These are phyloP conservation scores for Stomorhina lunata DNA, from an alignment of 2,888 invertebrate genomes.

Conservation along the genomic window DNA sequence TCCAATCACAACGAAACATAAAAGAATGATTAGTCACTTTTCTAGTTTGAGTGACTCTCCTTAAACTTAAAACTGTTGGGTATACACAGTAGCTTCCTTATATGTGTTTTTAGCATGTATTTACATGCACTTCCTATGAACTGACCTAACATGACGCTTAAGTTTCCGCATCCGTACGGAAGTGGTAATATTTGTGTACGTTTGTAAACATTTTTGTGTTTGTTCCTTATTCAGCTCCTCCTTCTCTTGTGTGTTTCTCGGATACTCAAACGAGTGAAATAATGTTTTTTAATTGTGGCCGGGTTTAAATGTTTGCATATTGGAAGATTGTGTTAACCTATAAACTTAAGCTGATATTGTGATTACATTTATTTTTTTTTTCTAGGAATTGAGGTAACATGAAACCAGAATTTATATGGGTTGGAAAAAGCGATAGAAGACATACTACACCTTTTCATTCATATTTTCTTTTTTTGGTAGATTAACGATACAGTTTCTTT, in stretches of 20 bases:
- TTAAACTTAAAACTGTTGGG: too few species aligned
- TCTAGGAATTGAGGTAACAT: too few species aligned
- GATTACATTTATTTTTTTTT: too few species aligned
- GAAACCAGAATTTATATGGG: too few species aligned
- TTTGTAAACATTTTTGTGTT: background rate
- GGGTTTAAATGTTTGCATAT: background rate
- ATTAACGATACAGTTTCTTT: too few species aligned
- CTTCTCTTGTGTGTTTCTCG: background rate
- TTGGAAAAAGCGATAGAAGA: too few species aligned
- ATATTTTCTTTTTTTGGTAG: too few species aligned
- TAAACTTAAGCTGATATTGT: too few species aligned
- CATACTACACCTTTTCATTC: too few species aligned
- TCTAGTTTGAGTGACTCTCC: too few species aligned
- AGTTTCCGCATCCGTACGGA: conserved; percentile 76
- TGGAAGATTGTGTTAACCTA: background rate
- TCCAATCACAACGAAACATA: too few species aligned
- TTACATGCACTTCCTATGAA: conserved; percentile 55
- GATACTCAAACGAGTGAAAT: background rate
- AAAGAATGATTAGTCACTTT: too few species aligned
- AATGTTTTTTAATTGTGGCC: background rate
- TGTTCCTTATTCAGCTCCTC: background rate
- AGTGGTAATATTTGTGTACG: conserved; percentile 69
- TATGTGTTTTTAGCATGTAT: conserved; percentile 25
- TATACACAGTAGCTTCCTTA: background rate
- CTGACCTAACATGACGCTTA: conserved; percentile 74